These are phyloP conservation scores for Gallinago nigripennis DNA, from an alignment of 2,797 vertebrate genomes.

Conservation along the genomic window DNA sequence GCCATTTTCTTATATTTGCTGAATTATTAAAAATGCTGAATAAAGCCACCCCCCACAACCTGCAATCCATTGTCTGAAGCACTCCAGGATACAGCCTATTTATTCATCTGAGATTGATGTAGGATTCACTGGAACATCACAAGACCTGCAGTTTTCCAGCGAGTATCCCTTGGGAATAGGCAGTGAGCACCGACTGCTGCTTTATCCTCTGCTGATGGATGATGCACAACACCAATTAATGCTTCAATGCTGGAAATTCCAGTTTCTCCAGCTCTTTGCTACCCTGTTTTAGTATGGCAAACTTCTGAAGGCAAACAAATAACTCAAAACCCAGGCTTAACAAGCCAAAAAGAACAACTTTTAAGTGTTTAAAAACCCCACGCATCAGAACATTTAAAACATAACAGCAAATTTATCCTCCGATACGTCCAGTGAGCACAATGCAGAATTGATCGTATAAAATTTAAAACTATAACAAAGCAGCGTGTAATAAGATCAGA, in stretches of 20 bases:
- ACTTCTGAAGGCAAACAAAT: not conserved
- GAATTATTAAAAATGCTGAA: not conserved
- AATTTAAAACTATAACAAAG: slow-evolving; percentile 7
- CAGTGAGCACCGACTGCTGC: not conserved
- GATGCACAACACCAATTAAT: slow-evolving; percentile 27
- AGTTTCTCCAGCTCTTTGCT: not conserved
- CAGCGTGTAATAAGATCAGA: slow-evolving; percentile 6
- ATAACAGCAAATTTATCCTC: not conserved
- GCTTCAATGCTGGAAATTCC: not conserved
- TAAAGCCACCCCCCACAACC: not conserved
- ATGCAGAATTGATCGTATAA: not conserved
- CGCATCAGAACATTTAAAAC: not conserved
- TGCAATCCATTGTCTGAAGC: not conserved
- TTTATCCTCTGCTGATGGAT: slow-evolving; percentile 25
- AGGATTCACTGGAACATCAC: not conserved
- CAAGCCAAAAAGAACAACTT: not conserved
- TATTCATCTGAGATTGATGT: not conserved
- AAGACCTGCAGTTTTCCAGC: not conserved
- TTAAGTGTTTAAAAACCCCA: not conserved
- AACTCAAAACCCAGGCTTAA: not conserved
- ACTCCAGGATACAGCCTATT: not conserved
- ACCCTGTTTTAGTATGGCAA: not conserved
- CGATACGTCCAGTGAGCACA: not conserved
- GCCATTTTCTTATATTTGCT: not conserved
- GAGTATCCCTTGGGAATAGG: not conserved